Conservation (phyloP, 2,113 vertebrate species). For the Crotalus helleri region DNA sequence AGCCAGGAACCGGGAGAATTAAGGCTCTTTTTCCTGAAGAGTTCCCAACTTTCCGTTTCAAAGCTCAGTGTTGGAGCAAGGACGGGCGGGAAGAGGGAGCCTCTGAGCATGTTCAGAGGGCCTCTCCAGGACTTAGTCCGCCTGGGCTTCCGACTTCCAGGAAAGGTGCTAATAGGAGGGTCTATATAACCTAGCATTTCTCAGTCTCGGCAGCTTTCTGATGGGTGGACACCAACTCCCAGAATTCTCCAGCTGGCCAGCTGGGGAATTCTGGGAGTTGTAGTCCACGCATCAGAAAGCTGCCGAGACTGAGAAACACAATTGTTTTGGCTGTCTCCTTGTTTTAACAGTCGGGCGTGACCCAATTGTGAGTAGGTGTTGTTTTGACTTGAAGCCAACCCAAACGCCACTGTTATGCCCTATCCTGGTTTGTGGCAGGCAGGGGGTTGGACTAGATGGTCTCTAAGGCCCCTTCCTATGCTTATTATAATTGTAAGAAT, state of each 20-base stretch:
- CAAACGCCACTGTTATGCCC: background rate
- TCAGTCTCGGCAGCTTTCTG: background rate
- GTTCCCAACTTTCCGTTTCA: background rate
- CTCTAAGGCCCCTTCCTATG: background rate
- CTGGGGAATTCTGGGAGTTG: background rate
- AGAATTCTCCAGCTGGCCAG: background rate
- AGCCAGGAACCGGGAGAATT: background rate
- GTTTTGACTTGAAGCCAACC: background rate
- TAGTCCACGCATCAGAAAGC: background rate
- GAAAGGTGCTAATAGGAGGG: background rate
- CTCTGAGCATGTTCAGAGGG: background rate
- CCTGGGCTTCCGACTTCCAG: background rate
- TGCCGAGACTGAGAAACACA: background rate
- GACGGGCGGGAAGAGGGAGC: background rate
- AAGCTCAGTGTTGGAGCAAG: background rate
- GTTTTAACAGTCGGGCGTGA: background rate
- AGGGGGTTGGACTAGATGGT: background rate
- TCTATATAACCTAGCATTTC: background rate
- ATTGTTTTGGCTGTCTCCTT: background rate
- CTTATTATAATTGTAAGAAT: background rate
- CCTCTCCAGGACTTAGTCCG: background rate
- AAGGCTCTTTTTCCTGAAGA: too few relatives aligned
- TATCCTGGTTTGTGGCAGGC: background rate
- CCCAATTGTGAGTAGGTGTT: background rate
- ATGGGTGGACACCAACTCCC: background rate